A percentile compares a stretch with the other conserved stretches of the same genome.
These are phyloP conservation scores for Aphaenogaster rudis DNA, from an alignment of 1,140 invertebrate genomes.

Conservation along the genomic window DNA sequence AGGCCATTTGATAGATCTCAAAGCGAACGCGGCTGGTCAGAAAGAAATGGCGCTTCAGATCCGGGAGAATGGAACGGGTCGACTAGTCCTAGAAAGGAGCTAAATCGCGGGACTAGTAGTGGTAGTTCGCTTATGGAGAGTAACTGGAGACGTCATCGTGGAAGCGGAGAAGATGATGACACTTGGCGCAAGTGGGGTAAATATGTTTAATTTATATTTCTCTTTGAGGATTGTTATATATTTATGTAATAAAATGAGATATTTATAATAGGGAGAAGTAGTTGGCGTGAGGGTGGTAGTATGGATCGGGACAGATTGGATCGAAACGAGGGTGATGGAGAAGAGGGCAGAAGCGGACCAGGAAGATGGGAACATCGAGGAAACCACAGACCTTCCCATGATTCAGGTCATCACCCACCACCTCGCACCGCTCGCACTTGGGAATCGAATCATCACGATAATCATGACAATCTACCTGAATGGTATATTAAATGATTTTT, in stretches of 20 bases:
- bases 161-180: conserved; percentile 88
- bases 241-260: conserved; percentile 13
- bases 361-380: conserved; percentile 87
- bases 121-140: conserved; percentile 88
- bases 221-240: not conserved
- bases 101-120: conserved; percentile 86
- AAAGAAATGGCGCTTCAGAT: conserved; percentile 89
- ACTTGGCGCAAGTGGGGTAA: conserved; percentile 90
- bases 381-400: conserved; percentile 83
- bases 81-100: conserved; percentile 89
- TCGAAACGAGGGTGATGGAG: conserved; percentile 81
- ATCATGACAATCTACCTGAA: conserved; percentile 91
- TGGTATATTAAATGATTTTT: conserved; percentile 85
- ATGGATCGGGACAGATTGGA: conserved; percentile 83
- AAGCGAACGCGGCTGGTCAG: conserved; percentile 88
- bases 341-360: conserved; percentile 78
- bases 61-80: conserved; percentile 88
- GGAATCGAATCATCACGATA: conserved; percentile 86
- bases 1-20: conserved; percentile 85
- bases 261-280: conserved; percentile 83
- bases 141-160: conserved; percentile 89
- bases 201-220: conserved; percentile 54
- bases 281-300: conserved; percentile 90
- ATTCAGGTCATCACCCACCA: conserved; percentile 82
- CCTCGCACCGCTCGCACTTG: conserved; percentile 82